Evolutionary conservation across 2,113 vertebrate genomes (phyloP).

Genomic region (Leptodactylus fuscus): DNA sequence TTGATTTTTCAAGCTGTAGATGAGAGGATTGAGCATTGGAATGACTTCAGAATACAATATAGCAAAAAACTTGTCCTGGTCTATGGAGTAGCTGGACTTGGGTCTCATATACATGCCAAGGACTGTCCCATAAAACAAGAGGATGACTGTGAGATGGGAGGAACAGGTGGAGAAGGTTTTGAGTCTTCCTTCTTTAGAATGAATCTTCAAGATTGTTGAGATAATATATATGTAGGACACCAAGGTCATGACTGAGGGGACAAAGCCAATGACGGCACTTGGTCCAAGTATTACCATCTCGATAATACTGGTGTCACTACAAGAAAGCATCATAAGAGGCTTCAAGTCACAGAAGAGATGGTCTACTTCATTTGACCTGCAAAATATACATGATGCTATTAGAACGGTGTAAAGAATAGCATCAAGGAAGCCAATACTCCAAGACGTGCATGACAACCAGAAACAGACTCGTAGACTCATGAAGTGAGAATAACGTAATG

Average conservation of each 20-base stretch:
- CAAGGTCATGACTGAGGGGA: background rate
- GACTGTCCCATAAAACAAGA: conserved; percentile 8
- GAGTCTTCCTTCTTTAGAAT: background rate
- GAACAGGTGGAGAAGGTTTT: conserved; percentile 13
- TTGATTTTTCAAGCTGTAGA: too few species aligned
- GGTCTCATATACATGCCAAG: too few species aligned
- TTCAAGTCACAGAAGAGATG: conserved; percentile 64
- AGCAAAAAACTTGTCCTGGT: too few species aligned
- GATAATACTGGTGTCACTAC: conserved; percentile 31
- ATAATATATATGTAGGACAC: conserved; percentile 5
- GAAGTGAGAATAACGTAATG: background rate
- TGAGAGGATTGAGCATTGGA: too few species aligned
- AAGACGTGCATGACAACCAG: conserved; percentile 59
- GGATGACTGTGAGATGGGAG: conserved; percentile 27
- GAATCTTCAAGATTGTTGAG: conserved; percentile 11
- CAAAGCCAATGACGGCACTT: background rate
- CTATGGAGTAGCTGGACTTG: too few species aligned
- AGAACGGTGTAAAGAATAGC: conserved; percentile 60
- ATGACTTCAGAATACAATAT: too few species aligned
- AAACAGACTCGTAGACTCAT: conserved; percentile 51
- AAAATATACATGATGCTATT: conserved; percentile 64
- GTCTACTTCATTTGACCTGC: conserved; percentile 39
- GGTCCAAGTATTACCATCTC: background rate
- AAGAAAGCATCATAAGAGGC: conserved; percentile 68
- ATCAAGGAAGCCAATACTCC: conserved; percentile 59